phyloP scores from a whole-genome alignment of 2,888 invertebrate species.

The Epirrita christyi region DNA sequence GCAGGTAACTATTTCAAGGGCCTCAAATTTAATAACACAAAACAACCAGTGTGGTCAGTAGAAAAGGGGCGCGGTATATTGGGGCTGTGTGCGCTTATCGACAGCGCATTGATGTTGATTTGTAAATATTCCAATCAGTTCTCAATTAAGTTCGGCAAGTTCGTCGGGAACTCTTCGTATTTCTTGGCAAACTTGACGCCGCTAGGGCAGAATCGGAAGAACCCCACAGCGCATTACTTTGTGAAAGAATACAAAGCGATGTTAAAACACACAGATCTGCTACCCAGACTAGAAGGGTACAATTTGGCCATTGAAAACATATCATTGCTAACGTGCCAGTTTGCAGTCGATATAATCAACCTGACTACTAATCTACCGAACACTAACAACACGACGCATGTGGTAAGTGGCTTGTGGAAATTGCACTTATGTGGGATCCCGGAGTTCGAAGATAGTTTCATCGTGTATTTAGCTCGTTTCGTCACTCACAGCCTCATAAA shows the following conservation, averaged over 20 bases:
- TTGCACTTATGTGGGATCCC: not conserved
- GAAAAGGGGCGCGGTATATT: not conserved
- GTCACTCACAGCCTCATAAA: constrained; percentile 2
- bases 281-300: not conserved
- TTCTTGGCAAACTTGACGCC: constrained; percentile 10
- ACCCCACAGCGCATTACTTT: not conserved
- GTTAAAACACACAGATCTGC: not conserved
- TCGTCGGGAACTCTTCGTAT: constrained; percentile 2
- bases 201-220: not conserved
- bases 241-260: constrained; percentile 1
- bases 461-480: constrained; percentile 4
- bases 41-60: not conserved
- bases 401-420: not conserved
- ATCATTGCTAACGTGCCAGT: not conserved
- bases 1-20: constrained; percentile 7
- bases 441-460: constrained; percentile 1
- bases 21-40: not conserved
- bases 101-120: constrained; percentile 10
- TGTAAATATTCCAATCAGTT: not conserved
- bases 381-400: not conserved
- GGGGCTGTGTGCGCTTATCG: constrained; percentile 8
- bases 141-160: constrained; percentile 4
- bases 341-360: constrained; percentile 7
- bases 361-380: constrained; percentile 3
- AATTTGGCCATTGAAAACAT: not conserved